Base-by-base conservation (phyloP, 2,797 vertebrate genomes). In the Pangasius djambal region DNA sequence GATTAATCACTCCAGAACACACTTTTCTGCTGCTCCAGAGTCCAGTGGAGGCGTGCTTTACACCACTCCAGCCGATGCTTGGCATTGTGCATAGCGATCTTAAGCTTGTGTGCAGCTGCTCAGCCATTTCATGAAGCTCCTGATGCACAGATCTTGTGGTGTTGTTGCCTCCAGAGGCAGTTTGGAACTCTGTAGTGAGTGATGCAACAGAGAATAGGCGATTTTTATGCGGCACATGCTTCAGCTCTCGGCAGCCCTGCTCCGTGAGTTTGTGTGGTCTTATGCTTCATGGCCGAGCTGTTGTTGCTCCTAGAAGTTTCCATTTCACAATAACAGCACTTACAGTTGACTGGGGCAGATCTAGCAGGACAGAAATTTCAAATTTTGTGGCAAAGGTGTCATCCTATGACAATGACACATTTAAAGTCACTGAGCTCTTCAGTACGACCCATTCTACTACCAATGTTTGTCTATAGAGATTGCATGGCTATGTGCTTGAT, bases 1-100 rank as follows among this genome's bases (percentile, higher is more conserved):
- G 8, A 67, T 48, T 84, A 48, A 85, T 85, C n/a, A 85, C 16
- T 52, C n/a, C 83, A 85, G n/a, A 69, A 16, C 6, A 65, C 81
- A 63, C 37, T 9, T 59, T 81, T 37, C n/a, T 10, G 2, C 25
- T 65, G 81, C 59, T 83, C 40, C 12, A 69, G 16, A 85, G 15
- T 85, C 44, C 63, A 34, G 63, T 52, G n/a, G 16, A 6, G 18
- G 13, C 6, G 0, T 69, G 63, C 13, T n/a, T 67, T 84, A 52
- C 28, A 50, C 28, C 4, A 50, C 44, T 50, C 37, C 15, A 50
- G 40, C 28, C 4, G 4, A 69, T 3, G 13, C 44, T 67, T 67
- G 82, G 25, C 59, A 48, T 83, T 50, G 25, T 65, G 61, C 6
- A 48, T 48, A 65, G 40, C n/a, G 25, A 83, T 67, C 37, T 83